These are phyloP conservation scores for Nesoenas mayeri DNA, from an alignment of 2,113 vertebrate species.

Conservation along the genomic window DNA sequence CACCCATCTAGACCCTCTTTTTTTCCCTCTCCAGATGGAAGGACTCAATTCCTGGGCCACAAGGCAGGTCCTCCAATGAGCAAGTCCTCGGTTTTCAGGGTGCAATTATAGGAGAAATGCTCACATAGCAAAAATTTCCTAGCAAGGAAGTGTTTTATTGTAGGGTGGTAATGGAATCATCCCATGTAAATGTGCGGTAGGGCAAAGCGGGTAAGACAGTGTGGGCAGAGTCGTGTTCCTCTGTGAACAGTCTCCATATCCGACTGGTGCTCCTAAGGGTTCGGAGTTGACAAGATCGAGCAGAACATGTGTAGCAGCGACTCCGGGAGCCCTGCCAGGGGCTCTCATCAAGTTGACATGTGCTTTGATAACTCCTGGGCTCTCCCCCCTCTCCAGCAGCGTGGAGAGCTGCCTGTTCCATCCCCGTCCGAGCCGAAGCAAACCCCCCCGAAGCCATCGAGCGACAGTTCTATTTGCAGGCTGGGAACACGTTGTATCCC, in stretches of 20 bases:
- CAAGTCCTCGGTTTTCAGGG: background rate
- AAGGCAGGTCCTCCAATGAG: background rate
- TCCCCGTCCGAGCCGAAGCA: background rate
- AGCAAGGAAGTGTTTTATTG: background rate
- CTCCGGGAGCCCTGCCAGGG: conserved; percentile 18
- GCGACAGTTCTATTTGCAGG: background rate
- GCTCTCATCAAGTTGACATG: conserved; percentile 3
- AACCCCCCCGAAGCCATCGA: rapidly evolving
- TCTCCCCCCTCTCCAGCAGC: background rate
- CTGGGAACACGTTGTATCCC: background rate
- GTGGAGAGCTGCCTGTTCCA: background rate
- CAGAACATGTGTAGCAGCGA: background rate
- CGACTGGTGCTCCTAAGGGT: rapidly evolving
- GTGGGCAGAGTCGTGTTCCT: background rate
- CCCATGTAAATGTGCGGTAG: rapidly evolving
- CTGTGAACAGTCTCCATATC: background rate
- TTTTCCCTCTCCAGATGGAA: background rate
- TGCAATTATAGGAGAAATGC: background rate
- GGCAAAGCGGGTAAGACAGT: background rate
- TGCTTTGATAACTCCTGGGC: background rate
- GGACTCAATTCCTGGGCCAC: background rate
- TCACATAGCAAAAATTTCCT: rapidly evolving
- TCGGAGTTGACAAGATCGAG: background rate
- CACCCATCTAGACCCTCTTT: background rate
- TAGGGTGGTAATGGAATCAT: background rate